Evolutionary conservation across 2,888 invertebrate genomes (phyloP).

Genomic region (Aelia acuminata): DNA sequence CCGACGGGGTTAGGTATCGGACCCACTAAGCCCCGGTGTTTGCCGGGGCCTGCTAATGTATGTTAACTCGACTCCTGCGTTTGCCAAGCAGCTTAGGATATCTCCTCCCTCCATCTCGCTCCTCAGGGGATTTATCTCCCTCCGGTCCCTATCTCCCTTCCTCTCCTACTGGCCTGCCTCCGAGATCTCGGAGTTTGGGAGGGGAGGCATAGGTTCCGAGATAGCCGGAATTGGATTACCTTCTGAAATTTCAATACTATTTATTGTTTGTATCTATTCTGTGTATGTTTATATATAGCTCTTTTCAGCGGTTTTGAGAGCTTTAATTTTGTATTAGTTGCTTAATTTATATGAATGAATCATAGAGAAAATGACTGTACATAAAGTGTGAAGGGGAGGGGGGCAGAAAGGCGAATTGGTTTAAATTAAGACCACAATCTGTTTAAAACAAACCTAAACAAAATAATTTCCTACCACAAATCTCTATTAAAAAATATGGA

Average conservation of each 20-base stretch:
- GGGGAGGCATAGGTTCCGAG: not conserved
- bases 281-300: too few species aligned
- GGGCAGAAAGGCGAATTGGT: not conserved
- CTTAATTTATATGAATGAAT: too few species aligned
- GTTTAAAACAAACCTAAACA: too few species aligned
- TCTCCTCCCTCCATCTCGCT: not conserved
- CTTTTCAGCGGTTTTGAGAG: too few species aligned
- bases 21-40: not conserved
- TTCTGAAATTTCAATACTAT: too few species aligned
- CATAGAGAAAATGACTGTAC: not conserved
- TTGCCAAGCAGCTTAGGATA: constrained; percentile 27
- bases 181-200: not conserved
- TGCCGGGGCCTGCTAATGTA: constrained; percentile 17
- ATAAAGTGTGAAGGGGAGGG: not conserved
- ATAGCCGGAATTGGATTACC: not conserved
- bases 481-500: too few species aligned
- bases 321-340: too few species aligned
- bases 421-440: too few species aligned
- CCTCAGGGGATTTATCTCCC: not conserved
- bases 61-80: constrained; percentile 42
- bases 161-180: not conserved
- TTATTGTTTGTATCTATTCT: too few species aligned
- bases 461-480: too few species aligned
- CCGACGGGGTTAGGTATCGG: not conserved
- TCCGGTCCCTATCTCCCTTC: not conserved